Evolutionary conservation across 2,797 vertebrate genomes (phyloP), one percentile per base, ranked within the genome.

Genomic region (Sternarchorhynchus goeldii): DNA sequence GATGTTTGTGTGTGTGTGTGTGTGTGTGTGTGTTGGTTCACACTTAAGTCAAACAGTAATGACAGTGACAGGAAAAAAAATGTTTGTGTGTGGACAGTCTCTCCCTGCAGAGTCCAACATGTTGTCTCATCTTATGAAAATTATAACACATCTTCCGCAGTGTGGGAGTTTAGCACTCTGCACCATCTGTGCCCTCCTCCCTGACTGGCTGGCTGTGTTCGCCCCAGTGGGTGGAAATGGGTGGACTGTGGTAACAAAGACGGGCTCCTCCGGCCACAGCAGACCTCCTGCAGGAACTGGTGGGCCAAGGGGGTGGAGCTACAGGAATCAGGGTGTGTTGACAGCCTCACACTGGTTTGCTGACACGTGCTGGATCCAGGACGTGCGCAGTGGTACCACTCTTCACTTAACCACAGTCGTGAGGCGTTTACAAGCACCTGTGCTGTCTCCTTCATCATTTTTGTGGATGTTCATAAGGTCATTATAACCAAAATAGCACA

Each of bases 171-270:
- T 81, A 79, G 60, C 39, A 59, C 20, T 73, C 31, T 8, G 5
- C 67, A 76, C 74, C 84, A 85, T 83, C 79, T 85, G 79, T 81
- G 81, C 41, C 55, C 25, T 34, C 2, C 67, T 73, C 63, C 39
- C 20, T 71, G 73, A 59, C 25, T 66, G 62, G 62, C 50, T 41
- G 62, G n/a, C 39, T 53, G 25, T 56, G 41, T 29, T 36, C 18
- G 12, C 0, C 62, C 6, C 41, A 62, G n/a, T 55, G 55, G 55
- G 31, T 66, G 34, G 5, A 53, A 67, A 21, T 50, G 53, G 12
- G 29, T 18, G 17, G 17, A 57, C 31, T 32, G 45, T 10, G 45
- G 10, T 50, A 50, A 50, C 45, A 50, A 50, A 50, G 45, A 50
- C 45, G 12, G 14, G 45, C 45, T 12, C 3, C 45, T 50, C 12